phyloP scores from a whole-genome alignment of 2,797 vertebrate genomes.

The Microtus agrestis region DNA sequence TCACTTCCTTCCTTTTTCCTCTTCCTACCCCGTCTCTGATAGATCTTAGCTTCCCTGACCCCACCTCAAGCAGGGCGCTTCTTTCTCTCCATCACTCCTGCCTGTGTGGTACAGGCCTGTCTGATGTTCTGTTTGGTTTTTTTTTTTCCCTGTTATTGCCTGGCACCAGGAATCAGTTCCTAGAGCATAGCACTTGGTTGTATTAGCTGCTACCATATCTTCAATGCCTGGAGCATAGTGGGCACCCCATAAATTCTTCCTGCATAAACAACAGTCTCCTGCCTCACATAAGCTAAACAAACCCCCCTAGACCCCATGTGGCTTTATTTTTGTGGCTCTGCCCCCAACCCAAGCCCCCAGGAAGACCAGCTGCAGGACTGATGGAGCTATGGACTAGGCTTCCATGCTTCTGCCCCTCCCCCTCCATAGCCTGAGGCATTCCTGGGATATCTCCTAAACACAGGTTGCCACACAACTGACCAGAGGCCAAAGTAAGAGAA shows the following conservation, averaged over 20 bases:
- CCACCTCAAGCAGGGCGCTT: background rate
- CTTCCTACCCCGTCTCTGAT: background rate
- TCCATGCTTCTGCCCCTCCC: rapidly evolving
- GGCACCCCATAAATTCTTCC: background rate
- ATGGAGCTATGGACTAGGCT: background rate
- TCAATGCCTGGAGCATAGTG: background rate
- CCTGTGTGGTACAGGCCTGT: background rate
- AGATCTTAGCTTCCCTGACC: background rate
- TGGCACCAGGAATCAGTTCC: background rate
- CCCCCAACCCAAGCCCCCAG: background rate
- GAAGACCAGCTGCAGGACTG: background rate
- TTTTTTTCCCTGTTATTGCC: background rate
- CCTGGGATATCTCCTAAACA: background rate
- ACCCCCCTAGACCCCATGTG: background rate
- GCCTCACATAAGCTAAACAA: background rate
- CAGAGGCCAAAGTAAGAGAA: background rate
- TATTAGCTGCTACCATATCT: background rate
- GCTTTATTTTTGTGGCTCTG: background rate
- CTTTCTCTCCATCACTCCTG: background rate
- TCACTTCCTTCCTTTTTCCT: background rate
- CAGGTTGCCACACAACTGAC: background rate
- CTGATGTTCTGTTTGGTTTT: rapidly evolving
- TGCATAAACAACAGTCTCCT: background rate
- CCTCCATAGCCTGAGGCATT: background rate
- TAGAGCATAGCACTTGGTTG: background rate